Conservation (phyloP, 1,140 invertebrate species). For the Stegodyphus mimosarum region DNA sequence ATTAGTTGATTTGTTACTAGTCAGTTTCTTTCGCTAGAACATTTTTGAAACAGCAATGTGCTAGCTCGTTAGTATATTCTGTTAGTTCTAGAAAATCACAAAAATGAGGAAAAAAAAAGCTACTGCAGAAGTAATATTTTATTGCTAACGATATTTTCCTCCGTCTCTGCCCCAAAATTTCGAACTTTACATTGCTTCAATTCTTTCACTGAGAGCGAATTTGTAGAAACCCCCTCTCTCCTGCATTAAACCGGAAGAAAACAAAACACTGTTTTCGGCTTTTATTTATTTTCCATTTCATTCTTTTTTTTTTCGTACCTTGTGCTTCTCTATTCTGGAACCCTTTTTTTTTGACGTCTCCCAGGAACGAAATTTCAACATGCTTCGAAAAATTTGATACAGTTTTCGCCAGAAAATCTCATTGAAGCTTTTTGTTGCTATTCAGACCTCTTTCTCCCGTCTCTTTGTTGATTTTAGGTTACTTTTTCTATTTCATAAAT, state of each 20-base stretch:
- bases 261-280: conserved; percentile 51
- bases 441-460: conserved; percentile 4
- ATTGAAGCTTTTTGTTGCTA: conserved; percentile 53
- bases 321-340: neutral
- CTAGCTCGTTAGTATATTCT: no score
- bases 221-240: conserved; percentile 26
- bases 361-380: conserved; percentile 46
- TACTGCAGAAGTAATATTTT: no score
- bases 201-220: neutral
- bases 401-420: conserved; percentile 55
- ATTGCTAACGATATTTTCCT: no score
- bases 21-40: no score
- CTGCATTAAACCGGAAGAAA: conserved; percentile 44
- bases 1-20: no score
- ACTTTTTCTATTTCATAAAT: conserved; percentile 47
- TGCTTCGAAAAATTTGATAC: conserved; percentile 58
- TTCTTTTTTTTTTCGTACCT: neutral
- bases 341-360: conserved; percentile 2
- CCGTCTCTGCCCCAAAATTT: no score
- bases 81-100: no score
- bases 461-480: conserved; percentile 29
- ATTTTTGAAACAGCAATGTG: no score
- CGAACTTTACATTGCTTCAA: no score
- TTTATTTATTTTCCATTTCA: conserved; percentile 58
- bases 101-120: no score